Base-by-base conservation (phyloP, 2,113 vertebrate species). In the Leptobrachium leishanense region DNA sequence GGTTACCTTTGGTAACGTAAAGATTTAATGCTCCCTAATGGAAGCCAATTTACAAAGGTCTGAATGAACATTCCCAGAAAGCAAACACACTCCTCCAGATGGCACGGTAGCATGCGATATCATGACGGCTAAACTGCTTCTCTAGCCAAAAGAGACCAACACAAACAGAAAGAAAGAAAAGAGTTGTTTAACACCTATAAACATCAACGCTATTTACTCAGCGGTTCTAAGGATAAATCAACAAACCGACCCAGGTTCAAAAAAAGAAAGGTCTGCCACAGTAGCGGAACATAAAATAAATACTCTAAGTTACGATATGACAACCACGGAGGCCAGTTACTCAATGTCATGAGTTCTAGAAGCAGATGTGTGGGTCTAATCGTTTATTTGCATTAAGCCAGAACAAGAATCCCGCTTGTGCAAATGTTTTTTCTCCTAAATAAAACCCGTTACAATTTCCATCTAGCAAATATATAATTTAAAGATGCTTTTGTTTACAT, bases 11-110 rank as follows among this genome's bases (percentile, higher is more conserved):
- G 62, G 62, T 31, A 64, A 39, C 62, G 5, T 39, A 64, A 64
- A 64, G 62, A 64, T 64, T 20, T 64, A 64, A 7, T 31, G 39
- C 62, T 64, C 62, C 62, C 62, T 64, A 64, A 64, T 64, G 15
- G n/a, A 2, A 64, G 13, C 13, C 9, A 31, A 39, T 64, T 64
- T 64, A 20, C 3, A 31, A 31, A 64, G 2, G 62, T 31, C n/a
- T 64, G 62, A 39, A 64, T 64, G 62, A 64, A 64, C 62, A 6
- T 31, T 20, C 62, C 9, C 62, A 64, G 3, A 64, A 64, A 62
- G 15, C 59, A 62, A 64, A 64, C 20, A 64, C 62, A 7, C 62
- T 3, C 62, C 62, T 31, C 62, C 15, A 64, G 62, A 64, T 64
- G 62, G 62, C 62, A 64, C 9, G n/a, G 4, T 31, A 64, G n/a